Base-by-base conservation (phyloP, 1,140 invertebrate genomes). In the Drosophila neocordata region DNA sequence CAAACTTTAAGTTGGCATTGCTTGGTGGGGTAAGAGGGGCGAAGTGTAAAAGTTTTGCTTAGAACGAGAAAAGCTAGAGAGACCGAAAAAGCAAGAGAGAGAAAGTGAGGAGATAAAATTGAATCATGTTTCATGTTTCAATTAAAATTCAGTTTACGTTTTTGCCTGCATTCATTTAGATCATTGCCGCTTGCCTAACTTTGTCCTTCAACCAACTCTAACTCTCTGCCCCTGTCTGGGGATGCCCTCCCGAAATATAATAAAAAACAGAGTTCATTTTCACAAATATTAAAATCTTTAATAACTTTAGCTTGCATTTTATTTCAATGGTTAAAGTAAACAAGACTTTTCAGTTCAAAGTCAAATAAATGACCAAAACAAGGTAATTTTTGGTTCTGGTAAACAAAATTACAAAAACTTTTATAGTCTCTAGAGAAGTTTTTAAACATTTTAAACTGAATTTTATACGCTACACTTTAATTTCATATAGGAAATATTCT, bases 111-210 rank as follows among this genome's bases (percentile, higher is more conserved):
- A 12, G 35, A 35, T 18, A 41, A 59, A 76, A 76, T 75, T 76
- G 59, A 76, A 76, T 76, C 65, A 76, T 69, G 64, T 52, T 62
- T 58, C 65, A 62, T 75, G 73, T 64, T 76, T 76, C 73, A 76
- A 76, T 76, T 76, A 69, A 76, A 76, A 76, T 76, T 76, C 73
- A 63, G 73, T 76, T 69, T 41, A 65, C 65, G 73, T 69, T 69
- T 56, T 58, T 22, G 27, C 63, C 52, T 53, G 58, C 73, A 64
- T 69, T 69, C 73, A 76, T 75, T 75, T 62, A 75, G 73, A 75
- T 75, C 72, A 57, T 61, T 75, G 75, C 64, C 56, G 73, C 73
- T 55, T 60, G 41, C 62, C 44, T 59, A 65, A 66, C 70, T 60
- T 65, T 12, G 24, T 64, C 27, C 15, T 48, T 48, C 15, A 11